Evolutionary conservation across 2,113 vertebrate genomes (phyloP), one percentile per base, ranked within the genome.

Genomic region (Chloropsis cyanopogon): DNA sequence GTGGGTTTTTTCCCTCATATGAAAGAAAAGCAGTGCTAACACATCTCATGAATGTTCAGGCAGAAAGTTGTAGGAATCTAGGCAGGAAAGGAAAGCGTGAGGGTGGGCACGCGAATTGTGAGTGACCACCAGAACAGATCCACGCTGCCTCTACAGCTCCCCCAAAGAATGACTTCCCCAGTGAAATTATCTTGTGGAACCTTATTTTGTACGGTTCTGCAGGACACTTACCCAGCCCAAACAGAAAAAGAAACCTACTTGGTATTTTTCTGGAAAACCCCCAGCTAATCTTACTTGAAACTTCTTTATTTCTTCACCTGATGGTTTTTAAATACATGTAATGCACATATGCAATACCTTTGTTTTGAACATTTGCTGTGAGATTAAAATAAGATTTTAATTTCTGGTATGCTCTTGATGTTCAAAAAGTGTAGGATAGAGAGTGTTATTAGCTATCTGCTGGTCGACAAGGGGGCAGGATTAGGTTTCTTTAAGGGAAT

Each of bases 401-500:
- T 97, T 97, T 96, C 92, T 97, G 95, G 93, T 94, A 94, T 59
- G 21, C 91, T 96, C 96, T 97, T 96, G 97, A 97, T 97, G 97
- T 92, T 96, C 92, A 86, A 76, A 97, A 97, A 96, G 90, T 95
- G 92, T 92, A 82, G 95, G 95, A 92, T 94, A 95, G 95, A 82
- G 70, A 95, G 95, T 56, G 1, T 97, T 96, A 97, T 97, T 98
- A 96, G 94, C 97, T 98, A 98, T 98, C 98, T 98, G 96, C 66
- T 60, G 92, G 93, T 97, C 98, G 97, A 98, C 98, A 98, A 98
- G 97, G 96, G 97, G 96, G 97, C 96, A 97, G 98, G 98, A 98
- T 99, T 98, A 98, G 98, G 97, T 99, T 99, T 99, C 99, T 98
- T 98, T 97, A 96, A 95, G 97, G 98, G 98, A 98, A 98, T 98